Evolutionary conservation across 2,888 invertebrate genomes (phyloP), one percentile per base, ranked within the genome.

Genomic region (Caenorhabditis becei): DNA sequence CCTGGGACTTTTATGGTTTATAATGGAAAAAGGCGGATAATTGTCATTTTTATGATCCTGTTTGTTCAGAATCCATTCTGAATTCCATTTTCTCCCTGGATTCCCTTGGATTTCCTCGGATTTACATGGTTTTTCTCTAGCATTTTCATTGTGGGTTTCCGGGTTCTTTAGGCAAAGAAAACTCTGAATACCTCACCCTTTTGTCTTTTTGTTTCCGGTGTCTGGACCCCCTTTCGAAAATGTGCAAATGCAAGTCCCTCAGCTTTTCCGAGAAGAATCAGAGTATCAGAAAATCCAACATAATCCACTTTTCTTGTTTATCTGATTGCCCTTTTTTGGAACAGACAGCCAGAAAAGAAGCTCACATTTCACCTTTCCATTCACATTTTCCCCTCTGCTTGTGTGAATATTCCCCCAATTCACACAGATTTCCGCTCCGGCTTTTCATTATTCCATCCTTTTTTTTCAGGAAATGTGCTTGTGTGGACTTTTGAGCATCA

Each of bases 401-500:
- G 37, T 53, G 26, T 61, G 41, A 35, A 20, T 59, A n/a, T 41
- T 44, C 18, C 20, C 41, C 16, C 61, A 3, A 18, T 53, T 41
- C 20, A 26, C 28, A 32, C n/a, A 28, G 37, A 20, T 32, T 10
- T 32, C 32, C 10, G 32, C 10, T 32, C 4, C n/a, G n/a, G n/a
- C n/a, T n/a, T n/a, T n/a, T n/a, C n/a, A n/a, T n/a, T n/a, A n/a
- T n/a, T n/a, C 18, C 35, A 47, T 26, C 16, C 41, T 56, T 28
- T 41, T 47, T 49, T 74, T 83, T 49, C 67, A 85, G 85, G 85
- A 85, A 66, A 85, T 85, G 85, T 85, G 85, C 61, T 66, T 85
- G 37, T 85, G 85, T 41, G 85, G 85, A 24, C 63, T 85, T 49
- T 77, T 85, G n/a, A 81, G 77, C 18, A 61, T 85, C 14, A 70